A percentile compares a stretch with the other conserved stretches of the same genome.
Evolutionary conservation across 2,113 vertebrate genomes (phyloP).

Genomic region (Rallus limicola): DNA sequence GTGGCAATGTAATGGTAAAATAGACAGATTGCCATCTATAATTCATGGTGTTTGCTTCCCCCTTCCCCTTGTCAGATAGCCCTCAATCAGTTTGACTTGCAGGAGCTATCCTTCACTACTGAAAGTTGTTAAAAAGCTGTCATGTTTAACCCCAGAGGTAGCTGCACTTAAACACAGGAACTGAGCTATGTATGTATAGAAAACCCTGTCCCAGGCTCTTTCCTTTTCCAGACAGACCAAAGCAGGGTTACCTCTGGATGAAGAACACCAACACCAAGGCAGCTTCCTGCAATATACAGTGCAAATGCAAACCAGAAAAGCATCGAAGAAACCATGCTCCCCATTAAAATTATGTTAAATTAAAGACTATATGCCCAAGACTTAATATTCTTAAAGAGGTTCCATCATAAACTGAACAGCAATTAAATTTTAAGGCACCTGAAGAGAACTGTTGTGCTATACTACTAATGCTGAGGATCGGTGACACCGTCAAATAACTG

Average conservation of each 20-base stretch:
- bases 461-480: not conserved
- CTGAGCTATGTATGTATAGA: not conserved
- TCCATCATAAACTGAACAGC: not conserved
- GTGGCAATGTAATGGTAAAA: slow-evolving; percentile 26
- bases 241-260: not conserved
- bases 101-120: slow-evolving; percentile 1
- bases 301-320: not conserved
- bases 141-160: not conserved
- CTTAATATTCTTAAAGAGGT: not conserved
- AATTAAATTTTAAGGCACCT: not conserved
- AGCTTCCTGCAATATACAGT: fast-evolving
- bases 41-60: slow-evolving; percentile 52
- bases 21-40: slow-evolving; percentile 48
- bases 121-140: slow-evolving; percentile 28
- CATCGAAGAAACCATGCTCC: not conserved
- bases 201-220: not conserved
- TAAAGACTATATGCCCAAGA: not conserved
- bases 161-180: not conserved
- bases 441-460: not conserved
- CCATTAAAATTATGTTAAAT: not conserved
- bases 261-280: not conserved
- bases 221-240: not conserved
- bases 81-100: slow-evolving; percentile 52
- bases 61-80: slow-evolving; percentile 46
- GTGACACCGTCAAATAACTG: not conserved